Conservation (phyloP, 2,797 vertebrate genomes). For the Dryobates pubescens region DNA sequence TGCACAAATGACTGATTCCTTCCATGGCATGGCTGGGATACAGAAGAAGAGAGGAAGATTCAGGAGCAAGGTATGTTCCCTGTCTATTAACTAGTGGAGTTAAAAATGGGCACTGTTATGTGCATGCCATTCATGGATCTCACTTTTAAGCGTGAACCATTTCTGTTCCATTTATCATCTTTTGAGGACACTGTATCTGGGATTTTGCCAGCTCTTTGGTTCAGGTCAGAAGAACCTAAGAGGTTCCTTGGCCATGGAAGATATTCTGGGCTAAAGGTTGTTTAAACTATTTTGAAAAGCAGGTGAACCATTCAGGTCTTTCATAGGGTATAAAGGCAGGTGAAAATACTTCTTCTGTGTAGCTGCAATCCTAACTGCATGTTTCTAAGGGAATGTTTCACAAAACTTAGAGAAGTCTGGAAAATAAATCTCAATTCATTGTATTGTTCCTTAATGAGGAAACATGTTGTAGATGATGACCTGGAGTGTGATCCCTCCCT, state of each 20-base stretch:
- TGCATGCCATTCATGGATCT: accelerated
- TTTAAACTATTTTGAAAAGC: background rate
- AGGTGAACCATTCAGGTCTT: background rate
- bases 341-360: accelerated
- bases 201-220: background rate
- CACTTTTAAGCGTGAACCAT: background rate
- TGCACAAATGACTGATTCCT: background rate
- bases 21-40: accelerated
- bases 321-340: background rate
- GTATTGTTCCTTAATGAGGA: background rate
- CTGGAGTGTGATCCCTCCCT: background rate
- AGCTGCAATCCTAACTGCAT: background rate
- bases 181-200: background rate
- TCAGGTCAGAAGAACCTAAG: background rate
- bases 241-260: accelerated
- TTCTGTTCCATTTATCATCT: background rate
- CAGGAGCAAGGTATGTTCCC: background rate
- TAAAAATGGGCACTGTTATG: accelerated
- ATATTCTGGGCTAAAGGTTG: background rate
- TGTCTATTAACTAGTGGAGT: accelerated
- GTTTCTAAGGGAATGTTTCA: background rate
- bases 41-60: background rate
- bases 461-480: background rate
- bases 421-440: accelerated
- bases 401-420: background rate